phyloP scores from a whole-genome alignment of 2,113 vertebrate species.

The Blennius ocellaris region DNA sequence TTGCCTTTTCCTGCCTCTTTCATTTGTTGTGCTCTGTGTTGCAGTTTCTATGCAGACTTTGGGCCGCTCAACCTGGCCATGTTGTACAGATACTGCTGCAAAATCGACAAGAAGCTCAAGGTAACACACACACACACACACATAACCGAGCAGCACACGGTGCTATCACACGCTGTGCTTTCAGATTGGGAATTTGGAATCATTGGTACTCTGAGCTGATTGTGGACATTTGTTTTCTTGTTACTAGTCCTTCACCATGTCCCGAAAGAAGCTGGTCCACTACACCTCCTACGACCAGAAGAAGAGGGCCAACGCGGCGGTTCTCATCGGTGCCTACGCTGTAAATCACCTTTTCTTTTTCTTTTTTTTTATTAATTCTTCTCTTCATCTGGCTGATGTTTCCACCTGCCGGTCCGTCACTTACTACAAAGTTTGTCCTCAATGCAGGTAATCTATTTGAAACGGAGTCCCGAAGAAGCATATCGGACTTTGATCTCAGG shows the following conservation, averaged over 20 bases:
- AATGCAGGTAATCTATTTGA: constrained; percentile 91
- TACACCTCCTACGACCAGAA: constrained; percentile 92
- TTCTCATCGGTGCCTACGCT: constrained; percentile 92
- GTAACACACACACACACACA: constrained; percentile 73
- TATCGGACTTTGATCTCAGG: constrained; percentile 89
- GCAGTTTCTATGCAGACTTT: constrained; percentile 96
- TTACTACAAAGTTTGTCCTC: accelerated
- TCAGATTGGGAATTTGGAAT: not conserved
- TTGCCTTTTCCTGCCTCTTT: no score
- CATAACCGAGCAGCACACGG: no score
- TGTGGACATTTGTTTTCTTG: not conserved
- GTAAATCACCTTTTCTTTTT: constrained; percentile 82
- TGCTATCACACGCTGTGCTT: not conserved
- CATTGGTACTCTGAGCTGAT: not conserved
- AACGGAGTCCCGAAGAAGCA: constrained; percentile 92
- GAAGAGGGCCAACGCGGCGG: constrained; percentile 91
- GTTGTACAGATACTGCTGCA: constrained; percentile 94
- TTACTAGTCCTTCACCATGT: constrained; percentile 90
- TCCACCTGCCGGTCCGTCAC: not conserved
- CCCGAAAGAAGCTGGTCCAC: constrained; percentile 92
- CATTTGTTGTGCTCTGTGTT: constrained; percentile 31
- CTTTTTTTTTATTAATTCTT: not conserved
- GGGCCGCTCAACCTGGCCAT: constrained; percentile 94
- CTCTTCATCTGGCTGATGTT: not conserved
- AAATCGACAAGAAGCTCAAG: constrained; percentile 94